phyloP scores from a whole-genome alignment of 2,888 invertebrate genomes.

The Conomelus anceps region DNA sequence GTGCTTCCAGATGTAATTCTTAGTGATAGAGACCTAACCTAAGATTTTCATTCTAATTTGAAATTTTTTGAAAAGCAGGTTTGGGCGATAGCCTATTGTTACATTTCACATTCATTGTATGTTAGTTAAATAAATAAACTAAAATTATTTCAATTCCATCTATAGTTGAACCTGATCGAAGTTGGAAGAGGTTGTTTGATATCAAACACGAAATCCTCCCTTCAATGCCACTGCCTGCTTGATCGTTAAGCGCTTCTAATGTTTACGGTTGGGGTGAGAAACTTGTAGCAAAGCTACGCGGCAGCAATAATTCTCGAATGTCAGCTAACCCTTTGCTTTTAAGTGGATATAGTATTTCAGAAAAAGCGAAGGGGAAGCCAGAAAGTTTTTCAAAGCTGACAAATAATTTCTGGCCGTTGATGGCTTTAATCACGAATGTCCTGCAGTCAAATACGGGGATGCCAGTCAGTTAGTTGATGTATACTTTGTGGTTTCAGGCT shows the following conservation, averaged over 20 bases:
- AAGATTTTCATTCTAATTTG: too few relatives aligned
- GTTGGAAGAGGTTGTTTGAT: not conserved
- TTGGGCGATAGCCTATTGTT: too few relatives aligned
- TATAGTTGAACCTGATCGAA: too few relatives aligned
- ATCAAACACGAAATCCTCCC: not conserved
- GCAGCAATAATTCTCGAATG: not conserved
- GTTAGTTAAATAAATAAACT: too few relatives aligned
- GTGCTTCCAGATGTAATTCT: too few relatives aligned
- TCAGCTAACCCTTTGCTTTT: not conserved
- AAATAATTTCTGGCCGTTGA: not conserved
- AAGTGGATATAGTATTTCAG: not conserved
- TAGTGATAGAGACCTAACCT: too few relatives aligned
- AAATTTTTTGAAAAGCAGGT: too few relatives aligned
- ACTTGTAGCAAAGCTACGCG: not conserved
- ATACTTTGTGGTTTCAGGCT: not conserved
- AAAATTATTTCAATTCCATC: too few relatives aligned
- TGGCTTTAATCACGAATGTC: not conserved
- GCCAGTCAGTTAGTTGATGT: not conserved
- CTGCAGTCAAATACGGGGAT: not conserved
- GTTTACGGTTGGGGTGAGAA: not conserved
- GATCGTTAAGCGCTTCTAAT: not conserved
- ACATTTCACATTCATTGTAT: too few relatives aligned
- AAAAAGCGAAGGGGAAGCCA: not conserved
- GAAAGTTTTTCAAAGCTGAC: not conserved
- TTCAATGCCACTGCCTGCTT: not conserved